Evolutionary conservation across 2,888 invertebrate genomes (phyloP), one percentile per base, ranked within the genome.

Genomic region (Octodonta nipae): DNA sequence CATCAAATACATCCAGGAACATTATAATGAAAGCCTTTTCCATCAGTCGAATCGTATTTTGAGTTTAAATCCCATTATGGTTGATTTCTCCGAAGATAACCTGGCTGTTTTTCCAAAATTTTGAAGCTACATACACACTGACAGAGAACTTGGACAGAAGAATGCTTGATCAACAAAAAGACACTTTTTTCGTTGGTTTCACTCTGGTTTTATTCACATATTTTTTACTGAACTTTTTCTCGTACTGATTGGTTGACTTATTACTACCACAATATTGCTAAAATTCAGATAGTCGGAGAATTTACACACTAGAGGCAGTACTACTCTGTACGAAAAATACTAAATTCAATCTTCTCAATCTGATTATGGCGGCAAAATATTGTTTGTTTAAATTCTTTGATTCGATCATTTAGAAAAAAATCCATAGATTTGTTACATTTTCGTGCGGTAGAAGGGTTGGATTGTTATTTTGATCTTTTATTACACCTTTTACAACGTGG

Each of bases 1-100:
- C 58, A 50, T 52, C 50, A 51, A 54, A 53, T 50, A 45, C 55
- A 57, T 58, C 50, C 57, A 56, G 50, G 45, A 52, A 34, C 56
- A 55, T 54, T 48, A 47, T 51, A 52, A 41, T 26, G 22, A 45
- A 35, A 39, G 40, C 41, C 45, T 40, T 33, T 33, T 37, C 38
- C 10, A 34, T 37, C 35, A 36, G 38, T 38, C 35, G 36, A 42
- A 39, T 35, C 40, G 42, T 40, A 45, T 43, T 28, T 34, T 42
- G 27, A 34, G 36, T 32, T 38, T 33, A 34, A 35, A 33, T 43
- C 36, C 35, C 34, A 38, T 38, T 29, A 34, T 35, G 31, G 34
- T n/a, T n/a, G n/a, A n/a, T 10, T 22, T 4, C 22, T 22, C 10
- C 10, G 11, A 22, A n/a, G 22, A 4, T 11, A 10, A 11, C n/a